Conservation (phyloP, 1,140 invertebrate species). For the Palaemon carinicauda region DNA sequence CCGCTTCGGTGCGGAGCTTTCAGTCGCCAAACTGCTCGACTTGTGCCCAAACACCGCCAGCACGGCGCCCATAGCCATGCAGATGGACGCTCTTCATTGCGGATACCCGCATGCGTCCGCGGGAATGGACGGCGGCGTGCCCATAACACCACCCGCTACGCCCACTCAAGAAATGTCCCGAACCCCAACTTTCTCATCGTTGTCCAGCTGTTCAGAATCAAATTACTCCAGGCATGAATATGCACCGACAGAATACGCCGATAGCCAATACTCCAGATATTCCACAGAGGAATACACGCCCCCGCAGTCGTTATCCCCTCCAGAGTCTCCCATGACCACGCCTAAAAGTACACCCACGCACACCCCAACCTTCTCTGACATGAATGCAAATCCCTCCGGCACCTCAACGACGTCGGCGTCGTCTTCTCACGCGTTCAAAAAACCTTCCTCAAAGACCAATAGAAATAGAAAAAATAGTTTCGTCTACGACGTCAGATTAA, state of each 20-base stretch:
- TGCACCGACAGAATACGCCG: background rate
- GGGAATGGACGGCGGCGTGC: constrained; percentile 5
- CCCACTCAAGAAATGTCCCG: constrained; percentile 48
- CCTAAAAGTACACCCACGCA: constrained; percentile 28
- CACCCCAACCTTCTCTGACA: constrained; percentile 32
- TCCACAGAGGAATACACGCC: constrained; percentile 17
- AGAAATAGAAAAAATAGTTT: constrained; percentile 56
- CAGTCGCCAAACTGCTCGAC: background rate
- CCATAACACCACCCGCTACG: constrained; percentile 50
- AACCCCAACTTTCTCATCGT: constrained; percentile 37
- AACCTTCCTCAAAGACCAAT: background rate
- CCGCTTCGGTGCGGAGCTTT: background rate
- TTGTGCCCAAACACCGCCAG: background rate
- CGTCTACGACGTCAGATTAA: constrained; percentile 58
- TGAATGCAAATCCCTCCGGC: background rate
- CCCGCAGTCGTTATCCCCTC: constrained; percentile 26
- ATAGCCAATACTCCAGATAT: background rate
- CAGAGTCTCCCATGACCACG: constrained; percentile 49
- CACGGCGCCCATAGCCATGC: constrained; percentile 33
- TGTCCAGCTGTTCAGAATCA: constrained; percentile 14
- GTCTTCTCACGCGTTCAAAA: background rate
- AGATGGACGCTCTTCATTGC: constrained; percentile 48
- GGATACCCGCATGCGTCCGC: constrained; percentile 26
- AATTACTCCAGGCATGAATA: constrained; percentile 22
- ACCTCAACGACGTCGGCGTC: too few species aligned